Percentiles rank a stretch among this genome's conserved stretches.
Conservation (phyloP, 2,888 invertebrate genomes). For the Lutraria lutraria region DNA sequence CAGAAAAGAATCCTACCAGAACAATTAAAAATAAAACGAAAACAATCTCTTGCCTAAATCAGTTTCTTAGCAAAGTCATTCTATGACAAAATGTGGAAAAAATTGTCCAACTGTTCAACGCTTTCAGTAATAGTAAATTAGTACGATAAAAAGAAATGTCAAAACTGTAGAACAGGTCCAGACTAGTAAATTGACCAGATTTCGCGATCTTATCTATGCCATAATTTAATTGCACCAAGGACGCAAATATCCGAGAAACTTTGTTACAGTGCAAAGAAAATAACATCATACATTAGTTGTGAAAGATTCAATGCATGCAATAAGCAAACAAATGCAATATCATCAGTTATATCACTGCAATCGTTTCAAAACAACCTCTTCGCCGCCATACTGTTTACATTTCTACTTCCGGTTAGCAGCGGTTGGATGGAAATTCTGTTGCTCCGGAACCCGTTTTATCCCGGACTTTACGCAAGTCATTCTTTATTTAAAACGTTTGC, state of each 20-base stretch:
- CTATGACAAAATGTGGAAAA: too few relatives aligned
- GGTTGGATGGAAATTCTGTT: not conserved
- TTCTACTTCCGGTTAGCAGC: constrained; percentile 59
- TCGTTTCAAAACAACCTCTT: constrained; percentile 49
- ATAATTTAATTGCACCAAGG: not conserved
- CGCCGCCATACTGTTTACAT: constrained; percentile 70
- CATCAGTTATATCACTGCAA: not conserved
- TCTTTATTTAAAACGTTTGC: too few relatives aligned
- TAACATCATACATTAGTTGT: constrained; percentile 17
- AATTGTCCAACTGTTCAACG: too few relatives aligned
- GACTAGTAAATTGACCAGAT: constrained; percentile 12
- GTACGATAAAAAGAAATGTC: too few relatives aligned
- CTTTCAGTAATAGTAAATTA: too few relatives aligned
- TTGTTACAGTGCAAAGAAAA: not conserved
- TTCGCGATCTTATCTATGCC: not conserved
- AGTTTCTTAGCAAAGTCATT: too few relatives aligned
- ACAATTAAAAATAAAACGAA: too few relatives aligned
- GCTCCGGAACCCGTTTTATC: not conserved
- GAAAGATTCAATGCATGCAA: constrained; percentile 2
- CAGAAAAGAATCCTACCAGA: too few relatives aligned
- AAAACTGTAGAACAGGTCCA: constrained; percentile 23
- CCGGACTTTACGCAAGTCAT: too few relatives aligned
- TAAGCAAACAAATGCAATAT: not conserved
- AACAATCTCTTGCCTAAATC: too few relatives aligned
- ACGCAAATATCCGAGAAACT: not conserved